Evolutionary conservation across 2,888 invertebrate genomes (phyloP).

Genomic region (Drosophila mulleri): DNA sequence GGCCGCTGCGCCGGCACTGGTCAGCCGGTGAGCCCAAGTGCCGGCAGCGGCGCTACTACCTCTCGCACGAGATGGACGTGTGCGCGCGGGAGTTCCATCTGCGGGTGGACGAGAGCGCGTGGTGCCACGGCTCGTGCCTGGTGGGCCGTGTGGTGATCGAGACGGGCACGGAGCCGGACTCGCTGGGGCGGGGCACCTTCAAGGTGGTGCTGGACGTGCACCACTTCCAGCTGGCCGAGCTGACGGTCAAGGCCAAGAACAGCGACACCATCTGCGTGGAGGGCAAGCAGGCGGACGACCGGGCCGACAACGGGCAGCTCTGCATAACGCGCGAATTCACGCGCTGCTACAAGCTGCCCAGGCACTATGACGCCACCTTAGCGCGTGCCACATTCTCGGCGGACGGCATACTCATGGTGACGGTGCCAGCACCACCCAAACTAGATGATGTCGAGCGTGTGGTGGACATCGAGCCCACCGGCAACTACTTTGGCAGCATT

Average conservation of each 20-base stretch:
- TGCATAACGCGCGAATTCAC: conserved; percentile 83
- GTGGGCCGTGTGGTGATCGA: conserved; percentile 80
- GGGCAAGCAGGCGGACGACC: conserved; percentile 79
- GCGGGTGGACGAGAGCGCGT: conserved; percentile 71
- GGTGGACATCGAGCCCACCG: conserved; percentile 80
- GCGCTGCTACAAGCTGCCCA: conserved; percentile 82
- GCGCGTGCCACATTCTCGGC: conserved; percentile 82
- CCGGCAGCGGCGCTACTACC: conserved; percentile 65
- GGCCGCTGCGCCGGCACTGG: conserved; percentile 66
- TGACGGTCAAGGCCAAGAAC: conserved; percentile 81
- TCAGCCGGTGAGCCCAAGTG: conserved; percentile 71
- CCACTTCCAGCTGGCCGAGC: conserved; percentile 80
- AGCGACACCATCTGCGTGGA: conserved; percentile 81
- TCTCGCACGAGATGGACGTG: conserved; percentile 74
- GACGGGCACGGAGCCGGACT: conserved; percentile 75
- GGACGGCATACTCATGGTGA: conserved; percentile 82
- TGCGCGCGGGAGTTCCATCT: conserved; percentile 76
- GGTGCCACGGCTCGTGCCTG: conserved; percentile 82
- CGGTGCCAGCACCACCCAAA: conserved; percentile 82
- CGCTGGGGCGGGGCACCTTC: conserved; percentile 80
- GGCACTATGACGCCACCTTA: conserved; percentile 81
- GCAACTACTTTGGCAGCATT: conserved; percentile 79
- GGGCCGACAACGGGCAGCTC: conserved; percentile 69
- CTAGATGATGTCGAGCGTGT: conserved; percentile 81
- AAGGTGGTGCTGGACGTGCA: conserved; percentile 82